phyloP scores from a whole-genome alignment of 2,888 invertebrate species.

The Cerceris ruficornis region DNA sequence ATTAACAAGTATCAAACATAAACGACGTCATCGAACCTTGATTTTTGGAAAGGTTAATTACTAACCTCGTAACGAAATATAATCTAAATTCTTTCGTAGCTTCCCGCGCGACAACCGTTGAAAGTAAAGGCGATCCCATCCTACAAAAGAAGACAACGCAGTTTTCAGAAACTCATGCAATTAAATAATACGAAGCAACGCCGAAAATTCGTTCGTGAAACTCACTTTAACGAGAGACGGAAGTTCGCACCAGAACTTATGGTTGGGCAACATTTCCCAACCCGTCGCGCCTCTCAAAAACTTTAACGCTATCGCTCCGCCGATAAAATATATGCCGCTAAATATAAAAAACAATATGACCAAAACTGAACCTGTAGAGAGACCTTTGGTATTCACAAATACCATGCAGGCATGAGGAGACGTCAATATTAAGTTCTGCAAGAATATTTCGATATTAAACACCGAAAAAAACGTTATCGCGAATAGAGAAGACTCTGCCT shows the following conservation, averaged over 20 bases:
- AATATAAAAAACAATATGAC: slow-evolving; percentile 85
- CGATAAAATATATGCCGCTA: slow-evolving; percentile 85
- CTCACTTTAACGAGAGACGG: slow-evolving; percentile 87
- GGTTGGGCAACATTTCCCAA: slow-evolving; percentile 88
- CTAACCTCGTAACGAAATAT: not conserved
- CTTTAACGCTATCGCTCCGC: slow-evolving; percentile 86
- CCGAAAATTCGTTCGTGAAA: slow-evolving; percentile 17
- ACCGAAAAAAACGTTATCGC: too few species aligned
- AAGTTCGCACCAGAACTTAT: slow-evolving; percentile 88
- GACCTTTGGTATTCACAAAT: slow-evolving; percentile 60
- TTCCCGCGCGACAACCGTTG: slow-evolving; percentile 85
- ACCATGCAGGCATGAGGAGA: slow-evolving; percentile 37
- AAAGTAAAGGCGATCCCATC: slow-evolving; percentile 86
- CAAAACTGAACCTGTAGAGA: slow-evolving; percentile 86
- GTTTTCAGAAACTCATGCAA: not conserved
- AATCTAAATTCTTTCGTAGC: slow-evolving; percentile 83
- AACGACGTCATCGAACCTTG: not conserved
- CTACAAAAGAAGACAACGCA: slow-evolving; percentile 81
- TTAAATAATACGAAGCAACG: not conserved
- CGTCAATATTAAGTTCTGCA: slow-evolving; percentile 51
- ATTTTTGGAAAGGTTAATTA: slow-evolving; percentile 10
- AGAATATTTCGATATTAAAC: slow-evolving; percentile 2
- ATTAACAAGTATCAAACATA: slow-evolving; percentile 3
- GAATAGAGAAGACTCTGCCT: not conserved
- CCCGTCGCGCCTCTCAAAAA: slow-evolving; percentile 88